These are phyloP conservation scores for Mastigias papua DNA, from an alignment of 30 jellyfish, hydroid and myxozoan genomes.

Conservation along the genomic window DNA sequence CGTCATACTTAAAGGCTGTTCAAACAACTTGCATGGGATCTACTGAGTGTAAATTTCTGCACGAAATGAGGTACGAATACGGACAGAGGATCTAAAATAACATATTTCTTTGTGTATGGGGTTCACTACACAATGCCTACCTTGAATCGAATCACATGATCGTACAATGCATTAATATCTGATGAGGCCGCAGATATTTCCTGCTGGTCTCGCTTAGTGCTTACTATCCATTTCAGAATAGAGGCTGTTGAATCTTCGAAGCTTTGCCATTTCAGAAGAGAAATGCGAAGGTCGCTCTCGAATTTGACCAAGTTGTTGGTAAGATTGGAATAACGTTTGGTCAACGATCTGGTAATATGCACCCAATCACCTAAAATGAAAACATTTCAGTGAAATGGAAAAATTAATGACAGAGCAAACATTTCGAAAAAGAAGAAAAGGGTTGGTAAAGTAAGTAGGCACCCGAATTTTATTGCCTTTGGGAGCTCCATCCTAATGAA, in stretches of 20 bases:
- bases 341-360: slow-evolving; percentile 81
- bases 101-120: neutral
- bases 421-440: too few species aligned
- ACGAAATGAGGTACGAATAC: too few species aligned
- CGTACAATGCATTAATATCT: slow-evolving; percentile 70
- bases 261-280: slow-evolving; percentile 75
- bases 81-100: too few species aligned
- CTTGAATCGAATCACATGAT: slow-evolving; percentile 85
- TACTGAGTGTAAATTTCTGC: too few species aligned
- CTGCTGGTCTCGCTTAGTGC: slow-evolving; percentile 62
- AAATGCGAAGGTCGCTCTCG: slow-evolving; percentile 89
- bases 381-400: too few species aligned
- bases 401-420: too few species aligned
- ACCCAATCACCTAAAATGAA: slow-evolving; percentile 91
- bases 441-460: too few species aligned
- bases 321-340: slow-evolving; percentile 81
- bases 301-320: slow-evolving; percentile 69
- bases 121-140: slow-evolving; percentile 25
- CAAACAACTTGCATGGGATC: too few species aligned
- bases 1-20: too few species aligned
- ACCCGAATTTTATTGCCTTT: too few species aligned
- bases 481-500: too few species aligned
- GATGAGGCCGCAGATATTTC: slow-evolving; percentile 71
- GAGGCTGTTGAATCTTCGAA: slow-evolving; percentile 81
- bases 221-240: slow-evolving; percentile 78